A percentile compares a stretch with the other conserved stretches of the same genome.
phyloP scores from a whole-genome alignment of 2,888 invertebrate species.

The Ganaspis brasiliensis region DNA sequence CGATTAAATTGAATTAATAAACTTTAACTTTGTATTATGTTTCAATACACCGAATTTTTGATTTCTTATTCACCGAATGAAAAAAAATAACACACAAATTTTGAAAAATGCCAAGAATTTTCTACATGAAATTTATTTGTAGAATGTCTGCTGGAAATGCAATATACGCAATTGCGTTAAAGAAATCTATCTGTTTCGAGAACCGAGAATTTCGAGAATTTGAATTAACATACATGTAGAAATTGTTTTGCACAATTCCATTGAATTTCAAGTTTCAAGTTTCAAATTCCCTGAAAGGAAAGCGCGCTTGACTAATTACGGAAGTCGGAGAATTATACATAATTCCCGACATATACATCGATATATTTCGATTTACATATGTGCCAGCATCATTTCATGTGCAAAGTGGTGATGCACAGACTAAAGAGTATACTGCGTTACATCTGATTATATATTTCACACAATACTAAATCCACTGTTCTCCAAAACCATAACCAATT shows the following conservation, averaged over 20 bases:
- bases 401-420: conserved; percentile 16
- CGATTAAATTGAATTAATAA: too few relatives aligned
- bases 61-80: too few relatives aligned
- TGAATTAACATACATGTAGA: neutral
- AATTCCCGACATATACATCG: neutral
- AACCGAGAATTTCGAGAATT: conserved; percentile 11
- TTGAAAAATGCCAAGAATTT: neutral
- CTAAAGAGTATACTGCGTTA: conserved; percentile 57
- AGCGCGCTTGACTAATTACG: conserved; percentile 31
- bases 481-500: conserved; percentile 50
- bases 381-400: neutral
- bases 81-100: too few relatives aligned
- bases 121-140: neutral
- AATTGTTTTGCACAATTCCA: conserved; percentile 9
- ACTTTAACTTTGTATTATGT: too few relatives aligned
- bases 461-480: neutral
- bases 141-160: neutral
- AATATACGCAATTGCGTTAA: neutral
- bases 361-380: conserved; percentile 25
- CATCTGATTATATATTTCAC: conserved; percentile 34
- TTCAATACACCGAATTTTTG: too few relatives aligned
- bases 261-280: conserved; percentile 10
- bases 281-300: conserved; percentile 26
- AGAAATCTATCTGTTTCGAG: neutral
- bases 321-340: conserved; percentile 20